Evolutionary conservation across 2,113 vertebrate species (phyloP).

Genomic region (Microtus ochrogaster): DNA sequence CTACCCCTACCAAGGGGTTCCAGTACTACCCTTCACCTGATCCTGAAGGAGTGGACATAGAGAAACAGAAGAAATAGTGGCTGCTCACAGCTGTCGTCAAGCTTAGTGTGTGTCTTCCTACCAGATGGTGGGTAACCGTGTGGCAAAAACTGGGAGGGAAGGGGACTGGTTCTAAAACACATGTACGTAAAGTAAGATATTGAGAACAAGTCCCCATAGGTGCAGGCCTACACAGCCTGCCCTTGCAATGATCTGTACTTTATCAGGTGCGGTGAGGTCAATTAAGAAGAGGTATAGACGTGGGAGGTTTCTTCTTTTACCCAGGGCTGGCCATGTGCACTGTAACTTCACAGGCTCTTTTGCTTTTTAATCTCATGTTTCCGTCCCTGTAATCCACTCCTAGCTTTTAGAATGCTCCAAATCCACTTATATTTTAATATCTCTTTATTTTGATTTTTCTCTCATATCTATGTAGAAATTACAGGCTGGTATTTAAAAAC

Average conservation of each 20-base stretch:
- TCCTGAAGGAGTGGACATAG: not conserved
- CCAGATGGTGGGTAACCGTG: not conserved
- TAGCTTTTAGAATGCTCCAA: not conserved
- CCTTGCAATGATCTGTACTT: not conserved
- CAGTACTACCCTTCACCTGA: not conserved
- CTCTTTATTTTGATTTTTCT: not conserved
- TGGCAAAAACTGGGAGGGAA: too few relatives aligned
- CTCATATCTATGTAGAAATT: not conserved
- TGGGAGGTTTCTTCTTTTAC: not conserved
- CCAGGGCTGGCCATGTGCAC: not conserved
- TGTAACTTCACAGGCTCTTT: too few relatives aligned
- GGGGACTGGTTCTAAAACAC: not conserved
- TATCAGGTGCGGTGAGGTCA: not conserved
- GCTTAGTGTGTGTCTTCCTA: not conserved
- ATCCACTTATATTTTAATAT: not conserved
- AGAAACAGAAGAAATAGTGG: not conserved
- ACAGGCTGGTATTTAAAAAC: not conserved
- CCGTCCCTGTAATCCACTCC: fast-evolving
- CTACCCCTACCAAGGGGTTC: not conserved
- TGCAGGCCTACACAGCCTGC: not conserved
- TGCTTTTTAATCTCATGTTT: not conserved
- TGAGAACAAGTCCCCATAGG: not conserved
- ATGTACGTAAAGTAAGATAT: not conserved
- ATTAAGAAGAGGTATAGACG: too few relatives aligned
- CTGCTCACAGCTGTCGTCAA: fast-evolving